A percentile compares a stretch with the other conserved stretches of the same genome.
Conservation (phyloP, 2,888 invertebrate species). For the Exocentrus adspersus region DNA sequence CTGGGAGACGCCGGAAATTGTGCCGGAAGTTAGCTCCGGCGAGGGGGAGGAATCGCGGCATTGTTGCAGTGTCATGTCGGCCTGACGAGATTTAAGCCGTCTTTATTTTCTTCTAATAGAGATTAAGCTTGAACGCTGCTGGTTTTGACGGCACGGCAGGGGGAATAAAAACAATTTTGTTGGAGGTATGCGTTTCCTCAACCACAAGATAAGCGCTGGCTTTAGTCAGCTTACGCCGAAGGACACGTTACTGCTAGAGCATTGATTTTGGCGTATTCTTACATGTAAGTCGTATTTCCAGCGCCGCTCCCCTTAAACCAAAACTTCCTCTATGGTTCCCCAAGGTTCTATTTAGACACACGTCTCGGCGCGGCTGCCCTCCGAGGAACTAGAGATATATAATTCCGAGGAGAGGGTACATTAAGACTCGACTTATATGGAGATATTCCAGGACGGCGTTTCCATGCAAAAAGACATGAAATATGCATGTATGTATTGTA, state of each 20-base stretch:
- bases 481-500: constrained; percentile 12
- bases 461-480: constrained; percentile 20
- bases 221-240: no score
- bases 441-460: constrained; percentile 32
- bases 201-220: no score
- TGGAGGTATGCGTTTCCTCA: not conserved
- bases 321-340: constrained; percentile 42
- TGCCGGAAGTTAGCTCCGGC: constrained; percentile 53
- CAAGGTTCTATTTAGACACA: constrained; percentile 42
- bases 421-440: constrained; percentile 24
- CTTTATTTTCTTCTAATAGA: constrained; percentile 19
- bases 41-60: constrained; percentile 43
- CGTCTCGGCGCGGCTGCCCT: constrained; percentile 32
- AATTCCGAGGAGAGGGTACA: constrained; percentile 30
- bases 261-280: no score
- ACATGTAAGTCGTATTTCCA: constrained; percentile 27
- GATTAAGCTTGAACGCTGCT: constrained; percentile 2
- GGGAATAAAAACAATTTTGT: not conserved
- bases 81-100: constrained; percentile 33
- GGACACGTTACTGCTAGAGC: no score
- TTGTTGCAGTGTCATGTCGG: constrained; percentile 47
- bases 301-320: constrained; percentile 35
- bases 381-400: constrained; percentile 35
- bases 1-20: constrained; percentile 52
- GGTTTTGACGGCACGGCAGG: not conserved